Conservation (phyloP, 2,113 vertebrate genomes). For the Mustela nigripes region DNA sequence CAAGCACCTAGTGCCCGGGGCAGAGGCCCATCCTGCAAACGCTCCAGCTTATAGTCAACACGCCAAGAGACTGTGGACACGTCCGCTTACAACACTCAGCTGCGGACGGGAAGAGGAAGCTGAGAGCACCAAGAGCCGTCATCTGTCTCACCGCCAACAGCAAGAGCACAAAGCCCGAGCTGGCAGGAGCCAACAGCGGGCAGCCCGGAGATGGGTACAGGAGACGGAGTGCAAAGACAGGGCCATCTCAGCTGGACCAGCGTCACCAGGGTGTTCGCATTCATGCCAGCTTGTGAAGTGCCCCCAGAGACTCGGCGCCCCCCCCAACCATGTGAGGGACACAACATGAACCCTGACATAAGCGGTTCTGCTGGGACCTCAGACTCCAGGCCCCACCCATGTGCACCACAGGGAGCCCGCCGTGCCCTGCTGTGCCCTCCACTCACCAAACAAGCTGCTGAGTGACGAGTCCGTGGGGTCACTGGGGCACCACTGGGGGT, state of each 20-base stretch:
- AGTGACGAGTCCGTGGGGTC: conserved; percentile 97
- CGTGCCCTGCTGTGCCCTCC: too few species aligned
- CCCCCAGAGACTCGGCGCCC: too few species aligned
- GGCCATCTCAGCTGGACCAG: not conserved
- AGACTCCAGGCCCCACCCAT: not conserved
- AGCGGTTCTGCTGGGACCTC: not conserved
- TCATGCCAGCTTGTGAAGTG: not conserved
- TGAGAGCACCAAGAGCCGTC: not conserved
- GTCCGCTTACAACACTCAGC: not conserved
- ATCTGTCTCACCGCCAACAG: not conserved
- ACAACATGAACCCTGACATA: not conserved
- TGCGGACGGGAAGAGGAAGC: not conserved
- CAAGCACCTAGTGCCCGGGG: rapidly evolving
- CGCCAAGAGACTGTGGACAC: not conserved
- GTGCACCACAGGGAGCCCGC: not conserved
- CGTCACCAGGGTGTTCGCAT: not conserved
- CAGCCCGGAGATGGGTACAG: too few species aligned
- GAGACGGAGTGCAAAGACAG: not conserved
- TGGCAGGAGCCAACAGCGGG: not conserved
- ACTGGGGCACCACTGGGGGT: conserved; percentile 99
- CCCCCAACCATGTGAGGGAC: not conserved
- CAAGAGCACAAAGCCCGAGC: not conserved
- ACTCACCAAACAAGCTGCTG: conserved; percentile 97
- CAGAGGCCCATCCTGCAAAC: not conserved
- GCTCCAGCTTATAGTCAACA: rapidly evolving